phyloP scores from a whole-genome alignment of 2,113 vertebrate genomes.

The Hemiprocne comata region DNA sequence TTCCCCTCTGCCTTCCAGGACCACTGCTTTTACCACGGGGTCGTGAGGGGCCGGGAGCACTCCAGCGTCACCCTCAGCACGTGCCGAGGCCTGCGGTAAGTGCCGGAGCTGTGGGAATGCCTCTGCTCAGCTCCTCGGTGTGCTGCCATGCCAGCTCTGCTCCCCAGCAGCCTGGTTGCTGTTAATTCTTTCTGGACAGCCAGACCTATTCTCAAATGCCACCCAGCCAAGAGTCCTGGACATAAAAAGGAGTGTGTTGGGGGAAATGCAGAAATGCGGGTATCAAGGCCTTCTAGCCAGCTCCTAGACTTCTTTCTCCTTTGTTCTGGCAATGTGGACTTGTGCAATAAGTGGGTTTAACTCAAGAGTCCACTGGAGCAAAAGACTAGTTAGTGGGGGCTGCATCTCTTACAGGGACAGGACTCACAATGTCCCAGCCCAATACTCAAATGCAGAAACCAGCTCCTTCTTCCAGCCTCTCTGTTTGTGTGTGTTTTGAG shows the following conservation, averaged over 20 bases:
- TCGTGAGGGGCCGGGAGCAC: conserved; percentile 74
- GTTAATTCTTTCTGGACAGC: background rate
- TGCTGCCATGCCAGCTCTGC: fast-evolving
- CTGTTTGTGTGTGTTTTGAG: background rate
- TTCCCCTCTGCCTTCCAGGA: conserved; percentile 77
- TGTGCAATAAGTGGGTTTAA: background rate
- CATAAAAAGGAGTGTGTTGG: fast-evolving
- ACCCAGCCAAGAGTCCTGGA: background rate
- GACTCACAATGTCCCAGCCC: fast-evolving
- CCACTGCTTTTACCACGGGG: conserved; percentile 93
- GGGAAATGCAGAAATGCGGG: background rate
- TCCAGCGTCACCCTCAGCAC: conserved; percentile 89
- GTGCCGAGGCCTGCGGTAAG: conserved; percentile 90
- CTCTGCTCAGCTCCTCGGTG: background rate
- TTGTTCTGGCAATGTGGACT: background rate
- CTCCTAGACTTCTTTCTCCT: background rate
- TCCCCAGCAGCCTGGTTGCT: background rate
- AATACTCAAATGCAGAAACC: background rate
- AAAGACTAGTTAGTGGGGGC: background rate
- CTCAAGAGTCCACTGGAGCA: background rate
- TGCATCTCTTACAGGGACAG: background rate
- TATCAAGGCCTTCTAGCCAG: fast-evolving
- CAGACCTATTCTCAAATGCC: background rate
- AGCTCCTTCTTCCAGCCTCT: background rate
- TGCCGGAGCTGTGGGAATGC: background rate